These are phyloP conservation scores for Alces alces DNA, from an alignment of 2,113 vertebrate genomes.

Conservation along the genomic window DNA sequence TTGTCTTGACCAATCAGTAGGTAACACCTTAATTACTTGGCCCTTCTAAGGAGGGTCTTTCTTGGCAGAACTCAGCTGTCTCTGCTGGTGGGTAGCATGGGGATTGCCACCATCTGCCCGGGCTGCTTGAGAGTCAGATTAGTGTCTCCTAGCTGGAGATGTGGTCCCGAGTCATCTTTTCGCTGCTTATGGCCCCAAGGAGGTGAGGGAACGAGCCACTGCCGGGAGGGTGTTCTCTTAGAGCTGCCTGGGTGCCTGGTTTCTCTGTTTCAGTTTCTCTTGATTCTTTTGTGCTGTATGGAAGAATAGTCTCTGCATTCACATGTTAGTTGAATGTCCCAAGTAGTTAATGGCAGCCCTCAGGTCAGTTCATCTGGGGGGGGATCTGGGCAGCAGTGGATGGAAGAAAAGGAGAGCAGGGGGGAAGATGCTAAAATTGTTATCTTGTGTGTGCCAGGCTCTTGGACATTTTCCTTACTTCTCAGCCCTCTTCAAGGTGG, in stretches of 20 bases:
- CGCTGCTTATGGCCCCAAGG: background rate
- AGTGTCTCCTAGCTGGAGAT: background rate
- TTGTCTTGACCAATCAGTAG: background rate
- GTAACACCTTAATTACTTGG: background rate
- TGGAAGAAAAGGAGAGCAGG: background rate
- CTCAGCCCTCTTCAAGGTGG: background rate
- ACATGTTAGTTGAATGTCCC: background rate
- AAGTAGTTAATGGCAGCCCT: background rate
- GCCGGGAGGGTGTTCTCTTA: background rate
- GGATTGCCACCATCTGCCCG: too few relatives aligned
- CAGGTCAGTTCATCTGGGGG: background rate
- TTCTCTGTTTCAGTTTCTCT: background rate
- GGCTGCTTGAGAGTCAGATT: background rate
- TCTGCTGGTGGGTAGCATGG: too few relatives aligned
- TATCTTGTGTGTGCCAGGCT: background rate
- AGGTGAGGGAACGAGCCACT: too few relatives aligned
- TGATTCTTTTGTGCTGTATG: background rate
- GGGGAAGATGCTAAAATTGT: background rate
- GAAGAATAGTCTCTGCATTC: background rate
- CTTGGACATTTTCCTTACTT: background rate
- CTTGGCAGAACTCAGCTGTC: background rate
- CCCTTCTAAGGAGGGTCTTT: background rate
- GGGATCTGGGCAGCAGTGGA: background rate
- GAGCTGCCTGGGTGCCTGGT: background rate
- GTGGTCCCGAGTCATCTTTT: background rate